A percentile compares a stretch with the other conserved stretches of the same genome.
These are phyloP conservation scores for Cercopithecus petaurista DNA, from an alignment of 2,797 vertebrate genomes.

Conservation along the genomic window DNA sequence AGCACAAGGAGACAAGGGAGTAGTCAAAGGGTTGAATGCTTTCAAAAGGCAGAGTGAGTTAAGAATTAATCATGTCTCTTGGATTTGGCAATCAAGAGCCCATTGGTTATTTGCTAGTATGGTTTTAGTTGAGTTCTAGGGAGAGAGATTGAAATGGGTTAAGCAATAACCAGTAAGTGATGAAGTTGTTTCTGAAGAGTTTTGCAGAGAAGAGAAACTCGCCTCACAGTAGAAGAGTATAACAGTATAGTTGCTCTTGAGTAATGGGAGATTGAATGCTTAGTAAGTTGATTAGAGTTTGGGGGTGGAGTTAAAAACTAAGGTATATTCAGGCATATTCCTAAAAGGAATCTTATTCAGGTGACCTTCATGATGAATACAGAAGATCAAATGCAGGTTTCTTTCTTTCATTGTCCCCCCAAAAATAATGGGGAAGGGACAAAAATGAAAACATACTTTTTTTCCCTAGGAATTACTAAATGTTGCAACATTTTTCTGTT, in stretches of 20 bases:
- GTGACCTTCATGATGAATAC: neutral
- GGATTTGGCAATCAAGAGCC: neutral
- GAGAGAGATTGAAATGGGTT: neutral
- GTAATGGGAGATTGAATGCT: neutral
- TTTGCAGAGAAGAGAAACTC: neutral
- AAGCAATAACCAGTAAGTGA: neutral
- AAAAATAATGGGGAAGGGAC: neutral
- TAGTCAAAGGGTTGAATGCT: neutral
- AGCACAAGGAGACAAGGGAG: neutral
- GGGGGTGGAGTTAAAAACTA: neutral
- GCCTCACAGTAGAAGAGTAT: neutral
- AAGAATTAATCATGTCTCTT: neutral
- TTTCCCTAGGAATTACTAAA: neutral
- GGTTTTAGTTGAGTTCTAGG: constrained; percentile 41
- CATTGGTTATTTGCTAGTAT: neutral
- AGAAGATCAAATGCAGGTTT: neutral
- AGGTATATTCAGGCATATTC: neutral
- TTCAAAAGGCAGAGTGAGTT: neutral
- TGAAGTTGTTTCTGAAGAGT: constrained; percentile 37
- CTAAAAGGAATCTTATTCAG: neutral
- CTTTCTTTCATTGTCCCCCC: neutral
- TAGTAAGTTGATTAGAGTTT: neutral
- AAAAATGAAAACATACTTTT: neutral
- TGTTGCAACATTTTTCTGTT: constrained; percentile 22
- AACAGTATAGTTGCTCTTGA: neutral